Evolutionary conservation across 2,797 vertebrate genomes (phyloP).

Genomic region (Kryptopterus vitreolus): DNA sequence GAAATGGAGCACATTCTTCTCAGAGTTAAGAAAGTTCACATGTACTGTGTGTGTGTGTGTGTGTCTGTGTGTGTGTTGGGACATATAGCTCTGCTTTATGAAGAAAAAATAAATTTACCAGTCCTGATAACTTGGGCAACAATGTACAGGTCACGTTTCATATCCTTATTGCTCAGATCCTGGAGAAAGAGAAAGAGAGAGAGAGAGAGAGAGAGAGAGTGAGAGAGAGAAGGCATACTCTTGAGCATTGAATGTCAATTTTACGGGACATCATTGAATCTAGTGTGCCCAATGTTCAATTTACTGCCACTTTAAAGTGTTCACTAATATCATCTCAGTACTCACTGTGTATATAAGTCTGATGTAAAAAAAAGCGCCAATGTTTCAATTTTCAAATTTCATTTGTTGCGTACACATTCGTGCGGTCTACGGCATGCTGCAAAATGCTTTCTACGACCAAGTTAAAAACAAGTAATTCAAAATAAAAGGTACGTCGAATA

Average conservation of each 20-base stretch:
- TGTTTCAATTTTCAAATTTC: too few relatives aligned
- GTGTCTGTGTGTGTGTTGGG: background rate
- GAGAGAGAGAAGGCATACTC: background rate
- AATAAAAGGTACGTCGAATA: too few relatives aligned
- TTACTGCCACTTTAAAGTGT: background rate
- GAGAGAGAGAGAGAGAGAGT: background rate
- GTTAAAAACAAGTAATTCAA: too few relatives aligned
- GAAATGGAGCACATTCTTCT: conserved; percentile 22
- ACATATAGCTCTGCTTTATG: background rate
- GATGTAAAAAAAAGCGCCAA: background rate
- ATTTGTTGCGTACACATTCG: too few relatives aligned
- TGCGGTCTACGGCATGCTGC: too few relatives aligned
- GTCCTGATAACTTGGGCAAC: conserved; percentile 96
- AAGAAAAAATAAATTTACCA: conserved; percentile 73
- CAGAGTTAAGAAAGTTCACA: background rate
- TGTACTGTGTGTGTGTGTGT: background rate
- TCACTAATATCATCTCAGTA: background rate
- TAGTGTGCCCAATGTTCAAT: background rate
- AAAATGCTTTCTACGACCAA: too few relatives aligned
- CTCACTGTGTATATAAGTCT: background rate
- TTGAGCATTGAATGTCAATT: background rate
- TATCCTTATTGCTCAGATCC: conserved; percentile 98
- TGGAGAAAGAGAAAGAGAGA: conserved; percentile 53
- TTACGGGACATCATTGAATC: background rate
- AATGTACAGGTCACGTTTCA: conserved; percentile 98